A percentile compares a stretch with the other conserved stretches of the same genome.
phyloP scores from a whole-genome alignment of 2,113 vertebrate species.

The Muntiacus reevesi region DNA sequence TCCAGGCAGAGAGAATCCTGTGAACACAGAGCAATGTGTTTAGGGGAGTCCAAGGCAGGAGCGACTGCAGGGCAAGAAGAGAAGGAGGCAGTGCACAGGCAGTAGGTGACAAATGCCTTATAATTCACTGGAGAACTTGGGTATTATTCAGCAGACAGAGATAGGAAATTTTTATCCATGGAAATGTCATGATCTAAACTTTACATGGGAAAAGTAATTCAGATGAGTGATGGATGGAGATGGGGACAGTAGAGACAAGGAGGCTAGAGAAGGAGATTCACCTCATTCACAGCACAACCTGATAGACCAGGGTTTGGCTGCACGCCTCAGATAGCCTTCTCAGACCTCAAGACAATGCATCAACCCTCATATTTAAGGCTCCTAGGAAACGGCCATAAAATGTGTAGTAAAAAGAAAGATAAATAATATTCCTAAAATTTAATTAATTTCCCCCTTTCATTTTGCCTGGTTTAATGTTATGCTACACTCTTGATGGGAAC shows the following conservation, averaged over 20 bases:
- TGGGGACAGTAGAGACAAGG: background rate
- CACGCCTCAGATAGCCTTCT: background rate
- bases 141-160: background rate
- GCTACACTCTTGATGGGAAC: conserved; percentile 56
- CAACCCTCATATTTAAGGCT: background rate
- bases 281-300: too few relatives aligned
- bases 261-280: background rate
- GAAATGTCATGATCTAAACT: background rate
- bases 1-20: background rate
- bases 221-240: background rate
- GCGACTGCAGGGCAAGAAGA: too few relatives aligned
- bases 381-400: conserved; percentile 55
- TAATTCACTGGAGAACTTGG: background rate
- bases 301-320: background rate
- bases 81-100: background rate
- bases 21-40: background rate
- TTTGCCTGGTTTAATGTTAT: conserved; percentile 70
- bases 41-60: background rate
- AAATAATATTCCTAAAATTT: conserved; percentile 69
- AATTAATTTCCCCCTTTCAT: conserved; percentile 69
- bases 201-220: background rate
- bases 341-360: background rate
- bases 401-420: conserved; percentile 52
- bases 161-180: background rate
- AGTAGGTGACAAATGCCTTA: background rate